phyloP scores from a whole-genome alignment of 1,140 invertebrate genomes.

The Drosophila kepulauana region DNA sequence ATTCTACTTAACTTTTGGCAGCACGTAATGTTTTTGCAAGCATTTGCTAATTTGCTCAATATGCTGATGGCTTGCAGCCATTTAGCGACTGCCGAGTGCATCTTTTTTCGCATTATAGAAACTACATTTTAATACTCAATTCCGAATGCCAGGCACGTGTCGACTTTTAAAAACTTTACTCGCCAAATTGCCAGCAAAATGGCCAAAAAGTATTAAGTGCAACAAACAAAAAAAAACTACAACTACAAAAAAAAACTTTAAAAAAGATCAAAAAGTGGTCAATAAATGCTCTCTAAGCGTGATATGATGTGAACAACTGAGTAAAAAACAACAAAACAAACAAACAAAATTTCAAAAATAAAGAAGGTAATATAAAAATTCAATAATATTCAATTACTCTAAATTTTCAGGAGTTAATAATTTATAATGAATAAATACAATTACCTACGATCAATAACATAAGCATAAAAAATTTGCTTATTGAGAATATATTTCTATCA shows the following conservation, averaged over 20 bases:
- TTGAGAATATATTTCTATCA: too few relatives aligned
- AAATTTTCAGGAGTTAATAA: too few relatives aligned
- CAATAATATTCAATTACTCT: too few relatives aligned
- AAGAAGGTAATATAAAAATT: too few relatives aligned
- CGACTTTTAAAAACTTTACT: constrained; percentile 29
- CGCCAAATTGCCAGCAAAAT: constrained; percentile 18
- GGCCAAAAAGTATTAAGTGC: constrained; percentile 4
- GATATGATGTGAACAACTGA: neutral
- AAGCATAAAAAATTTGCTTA: too few relatives aligned
- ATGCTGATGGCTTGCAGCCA: constrained; percentile 43
- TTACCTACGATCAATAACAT: too few relatives aligned
- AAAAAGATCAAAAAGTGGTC: neutral
- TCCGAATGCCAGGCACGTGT: constrained; percentile 47
- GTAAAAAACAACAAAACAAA: too few relatives aligned
- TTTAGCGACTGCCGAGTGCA: constrained; percentile 42
- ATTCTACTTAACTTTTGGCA: neutral
- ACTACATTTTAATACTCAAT: constrained; percentile 46
- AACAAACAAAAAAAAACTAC: neutral
- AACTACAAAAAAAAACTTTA: neutral
- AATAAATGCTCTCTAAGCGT: constrained; percentile 1
- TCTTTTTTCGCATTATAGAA: constrained; percentile 27
- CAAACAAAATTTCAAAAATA: too few relatives aligned
- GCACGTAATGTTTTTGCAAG: constrained; percentile 36
- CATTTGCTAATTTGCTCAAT: constrained; percentile 50
- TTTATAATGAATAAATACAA: too few relatives aligned